Conservation (phyloP, 2,113 vertebrate genomes). For the Psilopsiagon aurifrons region DNA sequence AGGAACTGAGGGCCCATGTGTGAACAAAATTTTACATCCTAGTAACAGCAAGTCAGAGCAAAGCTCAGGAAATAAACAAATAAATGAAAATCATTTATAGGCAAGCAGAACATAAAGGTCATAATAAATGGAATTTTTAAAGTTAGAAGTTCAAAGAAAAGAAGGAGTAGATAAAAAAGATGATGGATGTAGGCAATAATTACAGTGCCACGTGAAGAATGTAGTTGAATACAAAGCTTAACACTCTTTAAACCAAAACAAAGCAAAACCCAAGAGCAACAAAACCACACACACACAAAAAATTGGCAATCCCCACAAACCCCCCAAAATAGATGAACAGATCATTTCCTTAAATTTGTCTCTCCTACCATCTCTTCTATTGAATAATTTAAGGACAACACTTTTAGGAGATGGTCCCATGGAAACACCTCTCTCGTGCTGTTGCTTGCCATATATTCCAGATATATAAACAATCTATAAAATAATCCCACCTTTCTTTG, state of each 20-base stretch:
- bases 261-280: background rate
- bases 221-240: background rate
- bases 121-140: background rate
- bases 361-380: background rate
- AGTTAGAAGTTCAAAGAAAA: background rate
- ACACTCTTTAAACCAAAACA: background rate
- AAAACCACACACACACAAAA: background rate
- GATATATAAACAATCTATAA: background rate
- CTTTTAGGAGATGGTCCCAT: background rate
- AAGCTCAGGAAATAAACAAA: background rate
- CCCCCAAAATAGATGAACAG: background rate
- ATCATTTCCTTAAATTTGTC: background rate
- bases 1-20: background rate
- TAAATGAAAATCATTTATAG: background rate
- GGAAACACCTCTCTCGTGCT: background rate
- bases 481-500: background rate
- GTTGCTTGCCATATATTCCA: background rate
- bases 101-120: background rate
- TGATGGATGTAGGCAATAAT: background rate
- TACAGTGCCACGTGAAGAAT: background rate
- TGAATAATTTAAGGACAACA: slow-evolving; percentile 2
- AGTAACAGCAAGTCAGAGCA: background rate
- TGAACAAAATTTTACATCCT: background rate
- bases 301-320: background rate
- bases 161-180: background rate